Percentiles rank a stretch among this genome's conserved stretches.
These are phyloP conservation scores for Ditylenchus dipsaci DNA, from an alignment of 1,140 invertebrate genomes.

Conservation along the genomic window DNA sequence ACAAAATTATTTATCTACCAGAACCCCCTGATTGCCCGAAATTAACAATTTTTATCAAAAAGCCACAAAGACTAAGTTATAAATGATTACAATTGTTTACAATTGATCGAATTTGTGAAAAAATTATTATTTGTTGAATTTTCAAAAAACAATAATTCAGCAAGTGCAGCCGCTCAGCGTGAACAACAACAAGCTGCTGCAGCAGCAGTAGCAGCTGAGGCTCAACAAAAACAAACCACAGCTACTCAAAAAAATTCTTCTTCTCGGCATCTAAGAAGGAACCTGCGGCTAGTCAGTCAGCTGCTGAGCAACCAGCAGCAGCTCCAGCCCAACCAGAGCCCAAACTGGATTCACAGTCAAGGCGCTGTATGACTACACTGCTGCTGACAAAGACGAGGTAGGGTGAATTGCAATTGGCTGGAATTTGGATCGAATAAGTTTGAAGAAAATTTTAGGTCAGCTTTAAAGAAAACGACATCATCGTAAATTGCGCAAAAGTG, in stretches of 20 bases:
- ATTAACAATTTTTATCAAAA: too few relatives aligned
- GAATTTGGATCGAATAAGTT: too few relatives aligned
- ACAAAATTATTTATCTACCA: too few relatives aligned
- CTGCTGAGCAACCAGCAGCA: not conserved
- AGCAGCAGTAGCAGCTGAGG: too few relatives aligned
- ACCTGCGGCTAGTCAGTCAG: not conserved
- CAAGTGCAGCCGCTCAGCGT: not conserved
- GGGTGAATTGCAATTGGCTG: too few relatives aligned
- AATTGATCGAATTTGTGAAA: too few relatives aligned
- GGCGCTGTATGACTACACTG: conserved; percentile 95
- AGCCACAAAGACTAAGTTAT: too few relatives aligned
- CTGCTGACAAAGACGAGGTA: conserved; percentile 87
- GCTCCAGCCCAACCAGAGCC: too few relatives aligned
- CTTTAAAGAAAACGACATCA: conserved; percentile 88
- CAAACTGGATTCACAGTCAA: conserved; percentile 65
- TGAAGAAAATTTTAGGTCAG: conserved; percentile 68
- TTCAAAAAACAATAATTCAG: not conserved
- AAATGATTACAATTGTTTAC: too few relatives aligned
- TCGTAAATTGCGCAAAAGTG: conserved; percentile 86
- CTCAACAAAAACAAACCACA: conserved; percentile 1
- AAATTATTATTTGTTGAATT: not conserved
- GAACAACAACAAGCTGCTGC: not conserved
- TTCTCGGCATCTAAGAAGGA: not conserved
- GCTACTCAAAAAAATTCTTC: not conserved
- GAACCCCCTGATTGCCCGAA: too few relatives aligned